phyloP scores from a whole-genome alignment of 1,140 invertebrate genomes.

The Mamestra configurata region DNA sequence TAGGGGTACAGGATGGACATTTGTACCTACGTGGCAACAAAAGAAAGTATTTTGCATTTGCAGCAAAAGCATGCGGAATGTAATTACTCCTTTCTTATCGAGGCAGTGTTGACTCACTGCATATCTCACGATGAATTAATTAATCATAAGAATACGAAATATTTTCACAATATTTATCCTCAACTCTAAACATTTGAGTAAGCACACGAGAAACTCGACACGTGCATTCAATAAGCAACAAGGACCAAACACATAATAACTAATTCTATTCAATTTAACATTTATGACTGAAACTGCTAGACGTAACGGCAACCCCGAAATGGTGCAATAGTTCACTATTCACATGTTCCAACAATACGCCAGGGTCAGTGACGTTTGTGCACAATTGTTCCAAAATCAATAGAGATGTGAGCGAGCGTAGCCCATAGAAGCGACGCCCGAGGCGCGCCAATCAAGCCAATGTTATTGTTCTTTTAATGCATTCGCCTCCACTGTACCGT shows the following conservation, averaged over 20 bases:
- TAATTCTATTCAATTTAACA: slow-evolving; percentile 3
- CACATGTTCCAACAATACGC: slow-evolving; percentile 47
- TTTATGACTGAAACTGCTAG: not conserved
- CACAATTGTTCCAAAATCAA: slow-evolving; percentile 67
- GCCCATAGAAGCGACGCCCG: slow-evolving; percentile 62
- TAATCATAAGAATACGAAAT: not conserved
- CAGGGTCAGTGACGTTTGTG: slow-evolving; percentile 52
- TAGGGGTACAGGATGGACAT: not conserved
- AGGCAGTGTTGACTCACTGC: not conserved
- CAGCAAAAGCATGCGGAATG: not conserved
- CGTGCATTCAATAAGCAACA: not conserved
- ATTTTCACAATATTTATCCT: not conserved
- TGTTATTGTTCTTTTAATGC: slow-evolving; percentile 74
- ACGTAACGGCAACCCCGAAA: slow-evolving; percentile 30
- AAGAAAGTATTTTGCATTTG: not conserved
- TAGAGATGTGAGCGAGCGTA: slow-evolving; percentile 55
- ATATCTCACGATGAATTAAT: slow-evolving; percentile 11
- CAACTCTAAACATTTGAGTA: not conserved
- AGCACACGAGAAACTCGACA: not conserved
- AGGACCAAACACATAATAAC: not conserved
- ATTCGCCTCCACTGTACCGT: slow-evolving; percentile 65
- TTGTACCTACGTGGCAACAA: not conserved
- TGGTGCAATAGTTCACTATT: slow-evolving; percentile 27
- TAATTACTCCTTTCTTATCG: not conserved
- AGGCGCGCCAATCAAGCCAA: slow-evolving; percentile 66